Base-by-base conservation (phyloP, 2,888 invertebrate species). In the Hermaeophaga mercurialis region DNA sequence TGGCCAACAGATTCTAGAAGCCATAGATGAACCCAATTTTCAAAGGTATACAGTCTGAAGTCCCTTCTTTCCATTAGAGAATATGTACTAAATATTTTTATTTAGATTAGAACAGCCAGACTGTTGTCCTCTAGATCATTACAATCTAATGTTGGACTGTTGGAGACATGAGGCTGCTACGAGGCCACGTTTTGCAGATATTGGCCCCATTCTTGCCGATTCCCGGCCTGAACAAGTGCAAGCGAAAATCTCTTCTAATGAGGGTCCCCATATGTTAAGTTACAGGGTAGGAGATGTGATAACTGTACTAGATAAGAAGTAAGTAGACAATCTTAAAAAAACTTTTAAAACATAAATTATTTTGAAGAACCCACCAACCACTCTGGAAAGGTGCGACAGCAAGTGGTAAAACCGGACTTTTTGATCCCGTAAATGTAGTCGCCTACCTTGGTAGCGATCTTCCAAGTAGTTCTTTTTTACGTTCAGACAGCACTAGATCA, bases 211-310 rank as follows among this genome's bases (percentile, higher is more conserved):
- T 48, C 76, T 98, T 63, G 90, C 91, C 0, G 91, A 92, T 70
- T 88, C 91, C 71, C 87, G 92, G 73, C 97, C 98, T 0, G 94
- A 95, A 72, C 92, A 94, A 80, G 91, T 98, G 3, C 92, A 94
- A 79, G 89, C 95, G 0, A 88, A 91, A 75, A 72, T 67, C 63
- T 75, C 70, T 0, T 73, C 74, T 59, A 75, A 78, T 61, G 75
- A 83, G 66, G 81, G 87, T 63, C 74, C 80, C 45, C 75, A 91
- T 68, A 87, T 90, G 74, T 81, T 99, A 14, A 83, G 86, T 62
- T 97, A 91, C 80, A 86, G 89, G 68, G 85, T 89, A 58, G 93
- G 94, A 14, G 96, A 98, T 76, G 85, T 95, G 34, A 92, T 99
- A 58, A 94, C 94, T 0, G 94, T 98, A 1, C 79, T 99, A 24